phyloP scores from a whole-genome alignment of 37 sponge, comb jelly and placozoan species.

The Agelas oroides region DNA sequence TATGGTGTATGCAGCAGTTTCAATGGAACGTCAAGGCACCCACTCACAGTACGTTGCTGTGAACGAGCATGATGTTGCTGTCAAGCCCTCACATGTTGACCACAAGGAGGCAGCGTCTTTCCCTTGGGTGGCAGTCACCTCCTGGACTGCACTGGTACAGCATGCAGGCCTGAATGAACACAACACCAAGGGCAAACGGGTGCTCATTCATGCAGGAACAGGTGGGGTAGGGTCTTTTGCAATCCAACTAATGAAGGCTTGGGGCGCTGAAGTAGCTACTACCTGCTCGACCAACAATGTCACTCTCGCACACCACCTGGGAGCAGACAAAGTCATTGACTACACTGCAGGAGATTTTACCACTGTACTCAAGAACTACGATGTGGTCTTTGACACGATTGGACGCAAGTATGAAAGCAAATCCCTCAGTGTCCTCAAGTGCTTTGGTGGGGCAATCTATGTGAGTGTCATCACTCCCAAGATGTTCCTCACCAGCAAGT shows the following conservation, averaged over 20 bases:
- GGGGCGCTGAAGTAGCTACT: conserved; percentile 79
- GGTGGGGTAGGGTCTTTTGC: conserved; percentile 88
- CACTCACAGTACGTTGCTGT: conserved; percentile 69
- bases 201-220: conserved; percentile 77
- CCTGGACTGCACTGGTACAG: conserved; percentile 77
- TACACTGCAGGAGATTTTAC: conserved; percentile 65
- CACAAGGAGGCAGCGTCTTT: conserved; percentile 80
- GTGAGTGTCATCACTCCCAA: conserved; percentile 59
- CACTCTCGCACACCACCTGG: conserved; percentile 61
- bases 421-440: conserved; percentile 69
- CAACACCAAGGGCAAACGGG: conserved; percentile 66
- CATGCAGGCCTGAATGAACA: conserved; percentile 63
- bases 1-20: conserved; percentile 67
- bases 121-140: conserved; percentile 83
- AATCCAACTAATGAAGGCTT: conserved; percentile 86
- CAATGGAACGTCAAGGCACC: conserved; percentile 45
- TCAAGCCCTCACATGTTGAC: conserved; percentile 69
- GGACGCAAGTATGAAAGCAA: conserved; percentile 38
- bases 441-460: conserved; percentile 61
- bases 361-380: conserved; percentile 47
- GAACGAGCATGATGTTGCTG: conserved; percentile 34
- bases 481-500: conserved; percentile 1
- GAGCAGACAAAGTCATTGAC: conserved; percentile 79
- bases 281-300: conserved; percentile 72
- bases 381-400: conserved; percentile 75